Evolutionary conservation across 2,888 invertebrate species (phyloP).

Genomic region (Archips xylosteana): DNA sequence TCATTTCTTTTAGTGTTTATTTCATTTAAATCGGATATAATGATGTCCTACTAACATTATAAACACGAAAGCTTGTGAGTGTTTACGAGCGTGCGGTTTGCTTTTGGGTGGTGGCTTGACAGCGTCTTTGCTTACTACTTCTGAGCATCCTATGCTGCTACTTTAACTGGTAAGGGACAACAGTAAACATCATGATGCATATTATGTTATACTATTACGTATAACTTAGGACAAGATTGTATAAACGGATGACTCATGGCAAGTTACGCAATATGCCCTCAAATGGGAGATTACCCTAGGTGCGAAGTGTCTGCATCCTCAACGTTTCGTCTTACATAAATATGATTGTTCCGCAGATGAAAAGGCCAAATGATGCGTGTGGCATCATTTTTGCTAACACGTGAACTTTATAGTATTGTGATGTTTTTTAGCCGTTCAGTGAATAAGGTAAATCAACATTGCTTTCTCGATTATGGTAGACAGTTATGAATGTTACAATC

Average conservation of each 20-base stretch:
- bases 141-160: background rate
- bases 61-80: too few relatives aligned
- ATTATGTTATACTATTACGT: background rate
- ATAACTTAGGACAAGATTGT: conserved; percentile 4
- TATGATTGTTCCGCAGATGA: conserved; percentile 12
- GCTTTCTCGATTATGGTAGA: background rate
- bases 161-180: background rate
- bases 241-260: background rate
- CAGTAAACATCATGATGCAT: background rate
- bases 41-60: too few relatives aligned
- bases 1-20: too few relatives aligned
- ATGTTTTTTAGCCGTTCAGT: conserved; percentile 4
- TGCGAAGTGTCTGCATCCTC: conserved; percentile 9
- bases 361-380: conserved; percentile 12
- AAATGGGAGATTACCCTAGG: conserved; percentile 17
- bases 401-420: conserved; percentile 7
- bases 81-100: too few relatives aligned
- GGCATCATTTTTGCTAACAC: background rate
- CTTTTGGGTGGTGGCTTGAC: too few relatives aligned
- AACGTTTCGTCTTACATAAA: conserved; percentile 21
- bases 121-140: too few relatives aligned
- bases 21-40: too few relatives aligned
- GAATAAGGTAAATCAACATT: conserved; percentile 7
- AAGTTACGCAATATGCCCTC: conserved; percentile 5
- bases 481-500: background rate